Base-by-base conservation (phyloP, 2,888 invertebrate species). In the Synanthedon myopaeformis region DNA sequence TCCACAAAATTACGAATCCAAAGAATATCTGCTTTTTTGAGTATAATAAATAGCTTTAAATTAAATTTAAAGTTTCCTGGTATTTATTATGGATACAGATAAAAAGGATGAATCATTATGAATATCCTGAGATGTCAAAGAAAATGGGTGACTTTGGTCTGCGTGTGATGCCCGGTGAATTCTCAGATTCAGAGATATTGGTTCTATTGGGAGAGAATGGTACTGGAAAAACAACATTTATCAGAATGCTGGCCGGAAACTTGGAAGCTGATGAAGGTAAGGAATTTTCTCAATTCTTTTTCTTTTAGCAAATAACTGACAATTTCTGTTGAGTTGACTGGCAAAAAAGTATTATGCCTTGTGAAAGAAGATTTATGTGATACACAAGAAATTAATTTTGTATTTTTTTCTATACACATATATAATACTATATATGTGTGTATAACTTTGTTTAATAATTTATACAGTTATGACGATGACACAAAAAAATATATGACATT, bases 211-310 rank as follows among this genome's bases (percentile, higher is more conserved):
- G 95, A 48, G 99, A 99, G 80, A 99, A 99, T 78, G 99, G 99
- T 59, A 99, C 99, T 23, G 99, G 99, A 51, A 99, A 99, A 86
- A 99, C 99, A 0, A 99, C 99, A 6, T 98, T 99, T 76, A 99
- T 99, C 70, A 90, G 98, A 69, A 96, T 99, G 96, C 89, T 99
- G 72, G 99, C 99, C 66, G 99, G 99, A 52, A 95, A 96, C 74
- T 88, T 99, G 71, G 91, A 93, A 64, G 96, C 99, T 1, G 98
- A 99, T 87, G 93, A 89, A 63, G 90, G 90, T 77, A 85, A 79
- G 35, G 10, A 35, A 45, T 45, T 13, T 13, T 42, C 4, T 45
- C 14, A 4, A 13, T 45, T 42, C n/a, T n/a, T n/a, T 42, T 42
- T 11, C 42, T 0, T 4, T 23, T 23, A 23, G 57, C 3, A 49